These are phyloP conservation scores for Spea bombifrons DNA, from an alignment of 2,113 vertebrate species.

Conservation along the genomic window DNA sequence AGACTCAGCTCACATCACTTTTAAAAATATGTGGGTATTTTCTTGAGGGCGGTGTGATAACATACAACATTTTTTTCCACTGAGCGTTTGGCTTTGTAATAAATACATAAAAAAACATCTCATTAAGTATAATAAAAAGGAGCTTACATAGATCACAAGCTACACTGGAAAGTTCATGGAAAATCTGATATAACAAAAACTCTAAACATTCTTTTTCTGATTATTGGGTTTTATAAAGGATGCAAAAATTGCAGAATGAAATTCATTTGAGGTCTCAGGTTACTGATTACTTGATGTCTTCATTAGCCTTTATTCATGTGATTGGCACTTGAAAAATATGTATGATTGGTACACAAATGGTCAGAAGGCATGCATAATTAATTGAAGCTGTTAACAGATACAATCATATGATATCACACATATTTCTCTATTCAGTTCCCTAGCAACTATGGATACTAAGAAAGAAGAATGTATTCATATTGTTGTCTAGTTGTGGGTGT, in stretches of 20 bases:
- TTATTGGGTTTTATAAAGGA: slow-evolving; percentile 45
- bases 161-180: slow-evolving; percentile 21
- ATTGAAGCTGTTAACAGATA: slow-evolving; percentile 38
- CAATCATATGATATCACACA: slow-evolving; percentile 40
- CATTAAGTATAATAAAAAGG: slow-evolving; percentile 24
- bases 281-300: slow-evolving; percentile 50
- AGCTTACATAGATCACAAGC: slow-evolving; percentile 35
- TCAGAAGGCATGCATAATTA: slow-evolving; percentile 36
- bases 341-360: slow-evolving; percentile 39
- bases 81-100: slow-evolving; percentile 6
- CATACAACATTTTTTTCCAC: not conserved
- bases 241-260: slow-evolving; percentile 47
- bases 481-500: slow-evolving; percentile 38
- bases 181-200: slow-evolving; percentile 27
- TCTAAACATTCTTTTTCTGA: slow-evolving; percentile 41
- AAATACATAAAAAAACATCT: slow-evolving; percentile 22
- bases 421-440: slow-evolving; percentile 43
- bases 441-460: slow-evolving; percentile 31
- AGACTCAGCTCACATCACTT: too few relatives aligned
- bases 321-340: slow-evolving; percentile 48
- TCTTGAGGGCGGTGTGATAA: too few relatives aligned
- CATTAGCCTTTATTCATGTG: slow-evolving; percentile 49
- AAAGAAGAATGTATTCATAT: slow-evolving; percentile 39
- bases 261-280: slow-evolving; percentile 47
- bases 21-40: too few relatives aligned